Evolutionary conservation across 2,113 vertebrate genomes (phyloP), one percentile per base, ranked within the genome.

Genomic region (Amphilophus citrinellus): DNA sequence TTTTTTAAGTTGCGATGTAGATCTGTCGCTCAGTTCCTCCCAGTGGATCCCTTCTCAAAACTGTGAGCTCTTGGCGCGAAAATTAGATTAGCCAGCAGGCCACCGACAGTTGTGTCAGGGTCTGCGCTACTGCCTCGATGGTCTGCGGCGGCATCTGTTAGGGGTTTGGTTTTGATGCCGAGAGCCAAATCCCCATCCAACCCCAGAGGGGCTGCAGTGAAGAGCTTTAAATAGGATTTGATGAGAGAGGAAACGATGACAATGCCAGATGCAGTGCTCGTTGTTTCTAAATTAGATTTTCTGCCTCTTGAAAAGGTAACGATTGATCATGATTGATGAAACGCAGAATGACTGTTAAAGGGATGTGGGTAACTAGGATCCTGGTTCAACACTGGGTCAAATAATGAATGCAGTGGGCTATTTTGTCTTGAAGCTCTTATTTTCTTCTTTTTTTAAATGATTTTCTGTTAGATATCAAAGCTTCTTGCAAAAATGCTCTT

Each of bases 131-230:
- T 37, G 80, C 80, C 57, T 61, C 27, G 1, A 53, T 59, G 42
- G 65, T 81, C 58, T 83, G 84, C 2, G 9, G 75, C 10, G 4
- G 71, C 86, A 88, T 90, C 88, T 90, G 89, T 87, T 80, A 2
- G 62, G 66, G 50, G 62, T 89, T 87, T 84, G 88, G 30, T 77
- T 47, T 24, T 47, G 61, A 61, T 78, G 61, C 35, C 6, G 10
- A 14, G 77, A 66, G 84, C 85, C 78, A 89, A 79, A 82, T 58
- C 57, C 58, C 10, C 4, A 3, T 75, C 77, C 76, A 63, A 76
- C 50, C 66, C 77, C 24, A 56, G 68, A 77, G 77, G 66, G 61
- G 60, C 79, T 44, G 62, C 59, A 47, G 53, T 56, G 66, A 37
- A 44, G 0, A 61, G 84, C 84, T 87, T 61, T 65, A 76, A 87